Evolutionary conservation across 2,113 vertebrate species (phyloP), one percentile per base, ranked within the genome.

Genomic region (Asarcornis scutulata): DNA sequence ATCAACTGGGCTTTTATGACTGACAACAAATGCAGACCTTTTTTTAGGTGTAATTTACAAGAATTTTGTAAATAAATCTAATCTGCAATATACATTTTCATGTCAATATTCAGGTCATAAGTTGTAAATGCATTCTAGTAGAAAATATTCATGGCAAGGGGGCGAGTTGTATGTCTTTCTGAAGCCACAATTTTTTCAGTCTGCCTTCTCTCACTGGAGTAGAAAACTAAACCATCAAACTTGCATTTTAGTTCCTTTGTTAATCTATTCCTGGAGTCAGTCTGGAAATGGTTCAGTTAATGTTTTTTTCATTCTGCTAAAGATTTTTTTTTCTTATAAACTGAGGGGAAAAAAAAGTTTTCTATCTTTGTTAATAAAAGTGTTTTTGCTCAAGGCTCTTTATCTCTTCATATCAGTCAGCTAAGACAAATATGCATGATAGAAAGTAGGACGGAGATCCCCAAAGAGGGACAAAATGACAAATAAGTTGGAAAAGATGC

Each of bases 401-500:
- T 42, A 58, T 89, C 79, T 83, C 76, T 68, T 95, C 79, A 14
- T 53, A 67, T 88, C 95, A 91, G 76, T 87, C 89, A 93, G 52
- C 63, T 36, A 79, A 76, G 66, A 83, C 67, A 82, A 92, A 89
- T 72, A 34, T 2, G 8, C 32, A 75, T 71, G 69, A 84, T 42
- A 82, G 79, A 84, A 96, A 93, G 66, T 90, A 95, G 95, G 93
- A 59, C 86, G 94, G 53, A 94, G 16, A 91, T 94, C 46, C 89
- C 75, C 55, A 55, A 94, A 89, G 48, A 91, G 59, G 32, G 53
- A 81, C 0, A 0, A 91, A 72, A 67, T 36, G 13, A 77, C 44
- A 83, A 72, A 64, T 50, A 84, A 87, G 25, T 38, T 64, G 48
- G 42, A 71, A 78, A 79, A 88, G 38, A 90, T 66, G 31, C 20